Conservation (phyloP, 2,113 vertebrate species). For the Callospermophilus lateralis region DNA sequence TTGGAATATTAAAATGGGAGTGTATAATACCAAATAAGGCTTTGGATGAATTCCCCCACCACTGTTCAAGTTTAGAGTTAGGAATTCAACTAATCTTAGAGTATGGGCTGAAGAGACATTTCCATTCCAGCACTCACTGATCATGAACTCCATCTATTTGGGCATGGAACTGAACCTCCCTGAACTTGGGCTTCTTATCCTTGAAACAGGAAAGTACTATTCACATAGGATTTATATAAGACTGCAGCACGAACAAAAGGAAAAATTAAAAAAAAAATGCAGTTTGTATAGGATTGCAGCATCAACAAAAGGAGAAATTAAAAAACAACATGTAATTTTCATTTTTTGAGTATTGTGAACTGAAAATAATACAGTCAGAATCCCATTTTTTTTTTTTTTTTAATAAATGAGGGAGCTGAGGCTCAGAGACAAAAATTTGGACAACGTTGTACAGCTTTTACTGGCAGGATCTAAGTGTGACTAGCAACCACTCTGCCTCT, state of each 20-base stretch:
- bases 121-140: neutral
- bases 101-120: neutral
- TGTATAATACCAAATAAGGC: neutral
- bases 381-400: neutral
- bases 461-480: neutral
- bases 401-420: neutral
- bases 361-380: neutral
- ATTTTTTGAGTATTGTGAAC: neutral
- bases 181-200: neutral
- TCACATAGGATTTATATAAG: neutral
- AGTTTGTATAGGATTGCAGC: neutral
- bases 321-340: neutral
- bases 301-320: neutral
- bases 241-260: neutral
- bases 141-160: conserved; percentile 20
- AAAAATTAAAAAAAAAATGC: neutral
- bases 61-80: neutral
- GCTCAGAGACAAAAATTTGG: neutral
- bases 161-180: neutral
- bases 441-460: neutral
- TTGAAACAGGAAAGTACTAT: neutral
- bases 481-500: neutral
- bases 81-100: conserved; percentile 24
- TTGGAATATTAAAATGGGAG: conserved; percentile 37
- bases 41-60: neutral